A percentile compares a stretch with the other conserved stretches of the same genome.
Evolutionary conservation across 2,888 invertebrate genomes (phyloP).

Genomic region (Erebia palarica): DNA sequence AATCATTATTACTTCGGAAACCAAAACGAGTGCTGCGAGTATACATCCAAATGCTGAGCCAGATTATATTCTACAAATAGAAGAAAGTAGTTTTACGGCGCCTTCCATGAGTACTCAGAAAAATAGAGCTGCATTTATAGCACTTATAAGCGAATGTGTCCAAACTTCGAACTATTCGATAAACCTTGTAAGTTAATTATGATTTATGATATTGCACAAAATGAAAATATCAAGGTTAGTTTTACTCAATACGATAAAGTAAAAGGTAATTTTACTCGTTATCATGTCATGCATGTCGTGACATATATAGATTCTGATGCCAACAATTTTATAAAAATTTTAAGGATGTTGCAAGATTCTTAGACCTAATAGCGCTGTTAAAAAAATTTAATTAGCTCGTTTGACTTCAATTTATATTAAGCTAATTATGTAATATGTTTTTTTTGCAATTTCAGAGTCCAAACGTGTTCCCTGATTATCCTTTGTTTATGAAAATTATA

Average conservation of each 20-base stretch:
- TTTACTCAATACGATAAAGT: constrained; percentile 2
- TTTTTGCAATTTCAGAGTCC: constrained; percentile 25
- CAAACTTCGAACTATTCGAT: constrained; percentile 68
- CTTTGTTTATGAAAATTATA: constrained; percentile 61
- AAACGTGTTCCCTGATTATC: constrained; percentile 41
- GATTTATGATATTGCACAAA: constrained; percentile 17
- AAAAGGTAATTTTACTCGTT: constrained; percentile 1
- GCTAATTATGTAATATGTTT: background rate
- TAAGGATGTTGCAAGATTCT: background rate
- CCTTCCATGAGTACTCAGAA: background rate
- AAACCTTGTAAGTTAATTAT: constrained; percentile 53
- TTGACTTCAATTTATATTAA: background rate
- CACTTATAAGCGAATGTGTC: constrained; percentile 39
- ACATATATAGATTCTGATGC: background rate
- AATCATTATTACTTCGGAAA: background rate
- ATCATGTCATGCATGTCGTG: no score
- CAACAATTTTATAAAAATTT: constrained; percentile 4
- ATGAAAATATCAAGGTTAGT: constrained; percentile 10
- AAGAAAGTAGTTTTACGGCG: background rate
- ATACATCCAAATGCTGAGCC: background rate
- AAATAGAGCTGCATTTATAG: constrained; percentile 17
- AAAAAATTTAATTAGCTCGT: no score
- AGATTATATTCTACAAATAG: background rate
- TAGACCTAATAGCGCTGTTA: no score
- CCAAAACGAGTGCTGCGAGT: background rate